A percentile compares a stretch with the other conserved stretches of the same genome.
Evolutionary conservation across 2,888 invertebrate species (phyloP).

Genomic region (Orthonevra nobilis): DNA sequence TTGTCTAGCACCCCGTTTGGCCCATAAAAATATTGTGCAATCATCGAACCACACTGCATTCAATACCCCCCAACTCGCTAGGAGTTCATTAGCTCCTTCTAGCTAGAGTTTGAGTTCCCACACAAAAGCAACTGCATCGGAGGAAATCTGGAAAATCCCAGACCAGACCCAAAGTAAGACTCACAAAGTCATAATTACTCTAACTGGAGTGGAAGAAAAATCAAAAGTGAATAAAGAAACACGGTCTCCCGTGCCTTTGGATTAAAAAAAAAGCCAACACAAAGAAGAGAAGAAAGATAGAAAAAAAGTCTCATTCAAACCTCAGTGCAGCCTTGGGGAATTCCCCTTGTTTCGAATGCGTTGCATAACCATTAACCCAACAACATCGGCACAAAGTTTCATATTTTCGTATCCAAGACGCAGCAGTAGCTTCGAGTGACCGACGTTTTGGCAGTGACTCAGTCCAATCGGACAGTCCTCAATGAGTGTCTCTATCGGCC

Average conservation of each 20-base stretch:
- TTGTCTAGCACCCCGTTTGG: constrained; percentile 9
- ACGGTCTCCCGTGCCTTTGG: neutral
- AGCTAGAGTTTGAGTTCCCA: constrained; percentile 12
- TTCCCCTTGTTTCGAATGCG: constrained; percentile 37
- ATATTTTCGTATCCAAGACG: constrained; percentile 8
- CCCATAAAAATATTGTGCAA: constrained; percentile 3
- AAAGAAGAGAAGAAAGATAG: neutral
- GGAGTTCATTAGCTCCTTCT: constrained; percentile 34
- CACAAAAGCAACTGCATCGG: constrained; percentile 28
- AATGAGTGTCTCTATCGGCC: neutral
- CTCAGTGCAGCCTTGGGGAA: constrained; percentile 57
- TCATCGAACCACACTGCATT: constrained; percentile 4
- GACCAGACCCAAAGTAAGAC: no score
- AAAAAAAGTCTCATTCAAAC: neutral
- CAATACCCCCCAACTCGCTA: neutral
- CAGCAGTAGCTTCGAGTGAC: neutral
- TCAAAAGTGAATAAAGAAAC: constrained; percentile 17
- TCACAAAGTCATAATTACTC: no score
- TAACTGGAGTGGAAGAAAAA: constrained; percentile 44
- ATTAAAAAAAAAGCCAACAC: neutral
- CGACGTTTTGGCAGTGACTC: neutral
- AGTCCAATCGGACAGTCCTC: neutral
- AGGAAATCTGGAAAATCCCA: constrained; percentile 62
- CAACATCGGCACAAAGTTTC: constrained; percentile 24
- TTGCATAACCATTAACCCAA: constrained; percentile 50